Evolutionary conservation across 2,797 vertebrate species (phyloP).

Genomic region (Crocidura indochinensis): DNA sequence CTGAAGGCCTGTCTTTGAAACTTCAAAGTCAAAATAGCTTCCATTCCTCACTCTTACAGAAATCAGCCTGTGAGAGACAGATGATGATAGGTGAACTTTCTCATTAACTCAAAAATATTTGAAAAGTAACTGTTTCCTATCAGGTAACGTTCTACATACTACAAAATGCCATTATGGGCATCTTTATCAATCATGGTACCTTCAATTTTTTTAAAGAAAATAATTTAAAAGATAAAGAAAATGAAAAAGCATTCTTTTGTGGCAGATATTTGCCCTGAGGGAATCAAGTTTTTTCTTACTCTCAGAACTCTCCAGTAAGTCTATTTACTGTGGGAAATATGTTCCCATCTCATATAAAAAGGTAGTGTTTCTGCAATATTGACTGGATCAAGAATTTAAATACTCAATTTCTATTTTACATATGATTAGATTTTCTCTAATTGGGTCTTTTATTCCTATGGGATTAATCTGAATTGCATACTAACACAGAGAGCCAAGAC

Average conservation of each 20-base stretch:
- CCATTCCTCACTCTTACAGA: background rate
- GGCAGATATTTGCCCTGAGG: slow-evolving; percentile 27
- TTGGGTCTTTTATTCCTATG: slow-evolving; percentile 18
- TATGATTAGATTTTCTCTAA: slow-evolving; percentile 24
- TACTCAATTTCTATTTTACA: background rate
- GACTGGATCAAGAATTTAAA: slow-evolving; percentile 47
- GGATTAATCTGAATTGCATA: slow-evolving; percentile 17
- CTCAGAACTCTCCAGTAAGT: slow-evolving; percentile 54
- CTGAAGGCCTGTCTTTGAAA: background rate
- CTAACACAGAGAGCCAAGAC: slow-evolving; percentile 23
- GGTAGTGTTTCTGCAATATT: slow-evolving; percentile 21
- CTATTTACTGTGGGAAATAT: slow-evolving; percentile 40
- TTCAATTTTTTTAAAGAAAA: background rate
- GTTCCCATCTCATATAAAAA: slow-evolving; percentile 36
- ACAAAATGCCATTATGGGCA: background rate
- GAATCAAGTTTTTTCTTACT: slow-evolving; percentile 28
- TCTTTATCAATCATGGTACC: no score
- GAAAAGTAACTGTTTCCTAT: background rate
- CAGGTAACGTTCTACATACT: background rate
- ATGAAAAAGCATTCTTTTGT: slow-evolving; percentile 8
- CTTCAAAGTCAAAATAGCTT: slow-evolving; percentile 24
- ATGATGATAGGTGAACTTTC: background rate
- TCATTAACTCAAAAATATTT: slow-evolving; percentile 24
- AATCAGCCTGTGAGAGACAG: background rate
- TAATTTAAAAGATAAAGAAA: background rate